These are phyloP conservation scores for Syndactyla subalaris DNA, from an alignment of 2,797 vertebrate species.

Conservation along the genomic window DNA sequence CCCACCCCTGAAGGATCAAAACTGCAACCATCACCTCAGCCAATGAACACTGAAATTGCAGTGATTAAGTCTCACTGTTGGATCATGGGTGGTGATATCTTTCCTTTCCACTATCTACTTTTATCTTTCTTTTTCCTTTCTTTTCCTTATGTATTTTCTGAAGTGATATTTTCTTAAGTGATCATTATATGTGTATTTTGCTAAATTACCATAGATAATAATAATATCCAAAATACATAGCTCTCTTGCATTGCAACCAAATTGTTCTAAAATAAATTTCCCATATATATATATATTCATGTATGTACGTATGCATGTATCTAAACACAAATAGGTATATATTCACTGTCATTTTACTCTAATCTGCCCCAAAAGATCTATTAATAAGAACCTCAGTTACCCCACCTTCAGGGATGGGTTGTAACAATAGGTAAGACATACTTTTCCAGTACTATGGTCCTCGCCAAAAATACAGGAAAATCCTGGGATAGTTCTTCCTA, in stretches of 20 bases:
- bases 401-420: no score
- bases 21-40: neutral
- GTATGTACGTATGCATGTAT: neutral
- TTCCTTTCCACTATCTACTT: neutral
- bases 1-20: accelerated
- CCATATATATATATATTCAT: no score
- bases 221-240: neutral
- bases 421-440: neutral
- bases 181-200: neutral
- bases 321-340: neutral
- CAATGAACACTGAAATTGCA: neutral
- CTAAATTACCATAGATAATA: neutral
- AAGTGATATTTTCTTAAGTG: neutral
- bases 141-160: neutral
- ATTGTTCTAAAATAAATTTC: neutral
- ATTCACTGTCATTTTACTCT: neutral
- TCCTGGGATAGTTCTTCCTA: neutral
- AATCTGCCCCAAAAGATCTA: neutral
- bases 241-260: neutral
- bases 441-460: neutral
- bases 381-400: neutral
- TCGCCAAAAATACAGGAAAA: neutral
- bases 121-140: neutral
- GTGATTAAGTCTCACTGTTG: no score
- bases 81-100: neutral